Evolutionary conservation across 2,797 vertebrate genomes (phyloP).

Genomic region (Dallia pectoralis): DNA sequence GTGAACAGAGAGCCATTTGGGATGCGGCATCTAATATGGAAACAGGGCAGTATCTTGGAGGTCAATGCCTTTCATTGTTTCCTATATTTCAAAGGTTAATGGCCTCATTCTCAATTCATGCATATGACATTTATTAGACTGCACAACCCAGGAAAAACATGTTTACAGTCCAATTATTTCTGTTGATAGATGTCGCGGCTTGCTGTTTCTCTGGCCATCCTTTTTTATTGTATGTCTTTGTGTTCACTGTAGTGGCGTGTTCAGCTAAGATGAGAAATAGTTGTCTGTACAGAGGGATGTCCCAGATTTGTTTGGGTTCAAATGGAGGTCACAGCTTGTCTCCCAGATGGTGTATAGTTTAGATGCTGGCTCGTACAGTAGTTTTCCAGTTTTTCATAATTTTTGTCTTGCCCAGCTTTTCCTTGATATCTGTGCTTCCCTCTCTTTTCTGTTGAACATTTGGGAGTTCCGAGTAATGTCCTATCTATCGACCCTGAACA

Average conservation of each 20-base stretch:
- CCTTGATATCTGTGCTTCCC: not conserved
- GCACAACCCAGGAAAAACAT: conserved; percentile 17
- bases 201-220: conserved; percentile 20
- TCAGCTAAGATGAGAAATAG: not conserved
- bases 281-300: not conserved
- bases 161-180: conserved; percentile 13
- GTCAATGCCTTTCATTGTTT: conserved; percentile 18
- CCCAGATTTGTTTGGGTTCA: conserved; percentile 1
- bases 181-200: conserved; percentile 24
- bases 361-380: not conserved
- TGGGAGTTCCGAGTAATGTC: not conserved
- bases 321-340: not conserved
- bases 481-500: not conserved
- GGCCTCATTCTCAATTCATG: conserved; percentile 13
- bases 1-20: not conserved
- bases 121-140: conserved; percentile 12
- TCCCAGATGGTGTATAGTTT: not conserved
- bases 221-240: not conserved
- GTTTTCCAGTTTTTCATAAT: not conserved
- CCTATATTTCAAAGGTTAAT: conserved; percentile 23
- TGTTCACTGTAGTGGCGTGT: not conserved
- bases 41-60: conserved; percentile 5
- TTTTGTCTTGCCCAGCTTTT: not conserved
- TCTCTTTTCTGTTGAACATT: not conserved
- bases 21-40: not conserved